Evolutionary conservation across 2,888 invertebrate species (phyloP), one percentile per base, ranked within the genome.

Genomic region (Cordilura impudica): DNA sequence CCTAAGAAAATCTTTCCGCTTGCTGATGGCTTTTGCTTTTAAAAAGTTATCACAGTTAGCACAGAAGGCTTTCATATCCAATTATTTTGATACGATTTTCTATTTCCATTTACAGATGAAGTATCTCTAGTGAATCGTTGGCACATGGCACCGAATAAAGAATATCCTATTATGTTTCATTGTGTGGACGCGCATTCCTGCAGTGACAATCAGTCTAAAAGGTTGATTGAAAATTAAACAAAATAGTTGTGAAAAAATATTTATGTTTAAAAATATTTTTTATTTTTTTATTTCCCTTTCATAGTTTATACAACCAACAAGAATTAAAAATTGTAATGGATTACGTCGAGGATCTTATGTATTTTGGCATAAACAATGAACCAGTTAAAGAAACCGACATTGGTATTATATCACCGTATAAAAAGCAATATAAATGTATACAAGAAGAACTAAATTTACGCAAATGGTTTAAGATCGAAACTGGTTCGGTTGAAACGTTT

Each of bases 401-500:
- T 77, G 93, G 93, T 0, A 90, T 93, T 29, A 90, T 93, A 58
- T 91, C 93, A 8, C 93, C 93, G 0, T 93, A 93, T 83, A 91
- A 87, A 72, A 87, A 81, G 47, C 89, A 89, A 83, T 88, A 88
- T 78, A 87, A 87, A 72, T 88, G 89, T 63, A 90, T 91, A 77
- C 86, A 86, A 70, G 85, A 87, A 58, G 85, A 86, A 74, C 82
- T 89, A 14, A 84, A 85, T 71, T 81, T 82, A 61, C 84, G 85
- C 14, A 83, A 83, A 49, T 87, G 84, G 84, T 82, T 83, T 78
- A 87, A 91, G 4, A 90, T 95, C 6, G 93, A 93, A 84, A 93
- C 94, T 56, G 97, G 97, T 0, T 95, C 97, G 0, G 95, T 96
- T 1, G 97, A 97, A 88, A 93, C 94, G 39, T 97, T 96, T 88